Base-by-base conservation (phyloP, 2,888 invertebrate species). In the Exocentrus adspersus region DNA sequence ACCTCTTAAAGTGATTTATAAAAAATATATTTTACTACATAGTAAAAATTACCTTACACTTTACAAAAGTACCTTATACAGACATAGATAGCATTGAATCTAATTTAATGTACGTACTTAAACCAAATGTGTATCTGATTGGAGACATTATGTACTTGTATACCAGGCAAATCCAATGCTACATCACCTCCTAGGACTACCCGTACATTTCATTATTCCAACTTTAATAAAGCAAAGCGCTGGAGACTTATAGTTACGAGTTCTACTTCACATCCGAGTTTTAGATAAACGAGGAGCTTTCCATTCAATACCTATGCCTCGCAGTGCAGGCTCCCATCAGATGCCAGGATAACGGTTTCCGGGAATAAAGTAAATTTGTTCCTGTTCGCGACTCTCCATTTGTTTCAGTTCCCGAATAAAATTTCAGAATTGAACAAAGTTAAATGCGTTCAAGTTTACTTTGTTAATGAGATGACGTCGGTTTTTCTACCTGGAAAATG, bases 201-300 rank as follows among this genome's bases (percentile, higher is more conserved):
- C n/a, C n/a, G n/a, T n/a, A 24, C 4, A 6, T 48, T 48, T 48
- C 48, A 48, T 48, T 48, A 24, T 48, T 48, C 28, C 20, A 48
- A 30, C 9, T 48, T 28, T 28, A 48, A 48, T 48, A 48, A 48
- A 48, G 48, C 48, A 48, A 30, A 48, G 48, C 28, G 10, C 28
- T 1, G 48, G 14, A 16, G 28, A 48, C 48, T 16, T 24, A 48
- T 48, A 48, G 28, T 12, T 48, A 48, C 17, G 28, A 48, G 48
- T 3, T 46, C 24, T 46, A 10, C 46, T 21, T 14, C 24, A 9
- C 24, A 48, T 48, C 16, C 48, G 16, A 48, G 48, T 28, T 28
- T 28, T 24, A 48, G 24, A 48, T 48, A 48, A 48, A 48, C 28
- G 48, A 48, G 48, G 10, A 28, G 48, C 48, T 48, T 48, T 48